A percentile compares a stretch with the other conserved stretches of the same genome.
These are phyloP conservation scores for Hydrotaea diabolus DNA, from an alignment of 2,888 invertebrate species.

Conservation along the genomic window DNA sequence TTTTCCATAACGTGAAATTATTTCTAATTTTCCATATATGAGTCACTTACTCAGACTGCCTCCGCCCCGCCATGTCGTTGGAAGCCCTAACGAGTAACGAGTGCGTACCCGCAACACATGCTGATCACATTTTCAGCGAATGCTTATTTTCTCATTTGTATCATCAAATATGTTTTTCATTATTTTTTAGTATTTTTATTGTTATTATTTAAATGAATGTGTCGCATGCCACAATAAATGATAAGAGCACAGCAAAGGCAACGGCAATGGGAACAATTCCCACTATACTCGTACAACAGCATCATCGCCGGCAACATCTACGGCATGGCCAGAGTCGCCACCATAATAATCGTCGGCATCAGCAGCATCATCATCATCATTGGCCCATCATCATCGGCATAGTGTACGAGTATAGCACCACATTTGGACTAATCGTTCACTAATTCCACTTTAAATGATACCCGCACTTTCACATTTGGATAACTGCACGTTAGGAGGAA, in stretches of 20 bases:
- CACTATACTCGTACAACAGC: background rate
- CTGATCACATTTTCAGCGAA: slow-evolving; percentile 21
- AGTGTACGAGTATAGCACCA: background rate
- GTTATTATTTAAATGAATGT: slow-evolving; percentile 48
- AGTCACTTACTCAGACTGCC: background rate
- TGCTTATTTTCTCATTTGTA: slow-evolving; percentile 34
- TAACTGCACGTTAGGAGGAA: background rate
- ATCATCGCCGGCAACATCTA: background rate
- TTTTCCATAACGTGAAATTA: background rate
- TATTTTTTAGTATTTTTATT: slow-evolving; percentile 31
- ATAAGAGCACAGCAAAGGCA: slow-evolving; percentile 2
- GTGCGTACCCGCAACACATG: slow-evolving; percentile 16
- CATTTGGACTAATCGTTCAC: slow-evolving; percentile 42
- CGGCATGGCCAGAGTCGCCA: background rate
- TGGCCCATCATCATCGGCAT: slow-evolving; percentile 11
- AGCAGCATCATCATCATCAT: slow-evolving; percentile 1
- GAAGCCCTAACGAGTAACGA: background rate
- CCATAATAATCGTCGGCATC: background rate
- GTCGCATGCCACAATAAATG: slow-evolving; percentile 61
- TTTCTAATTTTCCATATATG: background rate
- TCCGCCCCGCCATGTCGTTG: background rate
- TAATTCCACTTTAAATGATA: slow-evolving; percentile 51
- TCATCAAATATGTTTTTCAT: slow-evolving; percentile 24
- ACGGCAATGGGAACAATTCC: background rate
- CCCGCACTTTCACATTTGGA: background rate